phyloP scores from a whole-genome alignment of 2,888 invertebrate species.

The Meandrusa payeni region DNA sequence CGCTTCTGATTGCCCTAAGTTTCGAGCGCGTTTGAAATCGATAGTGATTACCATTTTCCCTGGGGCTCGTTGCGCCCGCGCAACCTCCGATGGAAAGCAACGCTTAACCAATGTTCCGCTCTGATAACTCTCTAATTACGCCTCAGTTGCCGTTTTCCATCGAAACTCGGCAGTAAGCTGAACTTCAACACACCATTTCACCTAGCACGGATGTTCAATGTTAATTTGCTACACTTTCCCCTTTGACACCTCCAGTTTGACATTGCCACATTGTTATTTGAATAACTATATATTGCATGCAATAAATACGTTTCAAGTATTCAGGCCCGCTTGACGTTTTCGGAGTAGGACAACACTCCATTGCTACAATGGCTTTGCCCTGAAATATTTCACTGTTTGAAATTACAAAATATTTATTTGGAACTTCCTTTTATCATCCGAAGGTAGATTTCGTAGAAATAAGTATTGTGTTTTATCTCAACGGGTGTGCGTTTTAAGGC shows the following conservation, averaged over 20 bases:
- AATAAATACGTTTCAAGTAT: slow-evolving; percentile 33
- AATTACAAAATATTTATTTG: neutral
- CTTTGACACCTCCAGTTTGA: slow-evolving; percentile 43
- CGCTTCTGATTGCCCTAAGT: slow-evolving; percentile 51
- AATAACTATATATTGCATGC: slow-evolving; percentile 40
- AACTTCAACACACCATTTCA: slow-evolving; percentile 71
- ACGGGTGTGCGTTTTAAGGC: slow-evolving; percentile 1
- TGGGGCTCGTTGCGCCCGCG: slow-evolving; percentile 71
- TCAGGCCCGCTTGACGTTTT: slow-evolving; percentile 33
- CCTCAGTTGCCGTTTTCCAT: slow-evolving; percentile 68
- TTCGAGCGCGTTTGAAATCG: slow-evolving; percentile 71
- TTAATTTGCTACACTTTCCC: slow-evolving; percentile 72
- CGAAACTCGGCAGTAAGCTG: slow-evolving; percentile 65
- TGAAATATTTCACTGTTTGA: no score
- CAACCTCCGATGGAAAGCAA: slow-evolving; percentile 80
- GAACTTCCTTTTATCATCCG: neutral
- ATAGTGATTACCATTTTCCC: slow-evolving; percentile 80
- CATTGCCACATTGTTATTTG: slow-evolving; percentile 35
- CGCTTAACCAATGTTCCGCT: slow-evolving; percentile 79
- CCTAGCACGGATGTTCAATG: slow-evolving; percentile 45
- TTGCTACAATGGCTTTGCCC: slow-evolving; percentile 30
- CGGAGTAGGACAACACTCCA: slow-evolving; percentile 36
- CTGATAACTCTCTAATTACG: slow-evolving; percentile 79
- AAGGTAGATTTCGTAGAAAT: slow-evolving; percentile 1
- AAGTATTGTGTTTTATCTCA: neutral